Conservation (phyloP, 2,797 vertebrate genomes). For the Callimico goeldii region DNA sequence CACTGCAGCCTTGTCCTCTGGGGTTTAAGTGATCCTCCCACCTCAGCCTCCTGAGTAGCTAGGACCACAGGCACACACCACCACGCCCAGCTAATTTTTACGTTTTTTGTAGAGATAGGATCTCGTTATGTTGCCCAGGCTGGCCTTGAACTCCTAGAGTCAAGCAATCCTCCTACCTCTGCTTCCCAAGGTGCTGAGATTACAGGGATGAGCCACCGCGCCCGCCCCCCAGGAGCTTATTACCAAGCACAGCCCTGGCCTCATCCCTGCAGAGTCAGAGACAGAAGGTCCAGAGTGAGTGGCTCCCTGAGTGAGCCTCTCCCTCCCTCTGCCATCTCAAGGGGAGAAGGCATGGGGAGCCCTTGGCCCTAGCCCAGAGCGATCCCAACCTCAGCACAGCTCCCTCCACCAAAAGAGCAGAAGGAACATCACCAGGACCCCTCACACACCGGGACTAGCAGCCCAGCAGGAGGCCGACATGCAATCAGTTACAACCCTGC, state of each 20-base stretch:
- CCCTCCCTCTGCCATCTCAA: rapidly evolving
- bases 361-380: not conserved
- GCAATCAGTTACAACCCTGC: not conserved
- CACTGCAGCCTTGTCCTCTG: not conserved
- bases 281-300: not conserved
- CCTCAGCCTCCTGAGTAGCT: not conserved
- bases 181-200: not conserved
- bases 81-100: not conserved
- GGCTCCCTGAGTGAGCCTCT: rapidly evolving
- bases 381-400: not conserved
- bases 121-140: not conserved
- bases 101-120: not conserved
- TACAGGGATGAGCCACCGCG: not conserved
- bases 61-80: not conserved
- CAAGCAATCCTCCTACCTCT: not conserved
- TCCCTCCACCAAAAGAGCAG: not conserved
- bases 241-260: not conserved
- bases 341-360: not conserved
- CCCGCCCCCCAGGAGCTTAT: not conserved
- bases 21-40: not conserved
- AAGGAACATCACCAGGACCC: not conserved
- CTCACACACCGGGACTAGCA: rapidly evolving
- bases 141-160: not conserved
- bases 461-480: not conserved
- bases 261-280: no score